Conservation (phyloP, 1,140 invertebrate species). For the Venturia canescens region DNA sequence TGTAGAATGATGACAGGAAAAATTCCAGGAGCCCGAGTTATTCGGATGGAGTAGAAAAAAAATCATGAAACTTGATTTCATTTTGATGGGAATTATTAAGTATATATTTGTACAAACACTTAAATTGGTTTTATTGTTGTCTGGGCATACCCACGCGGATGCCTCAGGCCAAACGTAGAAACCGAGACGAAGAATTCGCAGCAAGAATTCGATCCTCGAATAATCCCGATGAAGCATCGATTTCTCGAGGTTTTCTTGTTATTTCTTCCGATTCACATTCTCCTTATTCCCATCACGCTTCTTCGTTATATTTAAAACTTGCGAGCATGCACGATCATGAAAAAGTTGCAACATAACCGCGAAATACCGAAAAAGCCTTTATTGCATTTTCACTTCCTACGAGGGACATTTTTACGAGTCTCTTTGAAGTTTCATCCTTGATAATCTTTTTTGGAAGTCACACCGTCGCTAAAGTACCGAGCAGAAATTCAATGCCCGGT, state of each 20-base stretch:
- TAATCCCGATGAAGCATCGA: not conserved
- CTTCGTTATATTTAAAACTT: not conserved
- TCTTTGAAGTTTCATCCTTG: no score
- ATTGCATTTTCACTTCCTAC: no score
- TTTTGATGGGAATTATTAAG: not conserved
- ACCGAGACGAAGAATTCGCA: slow-evolving; percentile 1
- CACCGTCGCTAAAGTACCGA: no score
- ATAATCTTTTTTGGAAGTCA: no score
- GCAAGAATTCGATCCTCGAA: slow-evolving; percentile 8
- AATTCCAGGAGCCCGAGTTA: no score
- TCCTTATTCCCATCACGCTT: not conserved
- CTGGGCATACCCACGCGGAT: not conserved
- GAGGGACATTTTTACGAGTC: no score
- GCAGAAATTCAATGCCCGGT: no score
- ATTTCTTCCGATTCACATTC: not conserved
- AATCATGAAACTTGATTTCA: not conserved
- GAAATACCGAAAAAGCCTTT: not conserved
- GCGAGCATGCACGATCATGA: not conserved
- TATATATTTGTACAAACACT: not conserved
- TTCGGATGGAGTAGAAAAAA: no score
- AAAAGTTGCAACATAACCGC: not conserved
- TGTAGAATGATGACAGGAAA: no score
- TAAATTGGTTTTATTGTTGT: not conserved
- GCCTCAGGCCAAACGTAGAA: not conserved
- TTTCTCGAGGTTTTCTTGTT: not conserved